Evolutionary conservation across 2,888 invertebrate species (phyloP).

Genomic region (Hemistola chrysoprasaria): DNA sequence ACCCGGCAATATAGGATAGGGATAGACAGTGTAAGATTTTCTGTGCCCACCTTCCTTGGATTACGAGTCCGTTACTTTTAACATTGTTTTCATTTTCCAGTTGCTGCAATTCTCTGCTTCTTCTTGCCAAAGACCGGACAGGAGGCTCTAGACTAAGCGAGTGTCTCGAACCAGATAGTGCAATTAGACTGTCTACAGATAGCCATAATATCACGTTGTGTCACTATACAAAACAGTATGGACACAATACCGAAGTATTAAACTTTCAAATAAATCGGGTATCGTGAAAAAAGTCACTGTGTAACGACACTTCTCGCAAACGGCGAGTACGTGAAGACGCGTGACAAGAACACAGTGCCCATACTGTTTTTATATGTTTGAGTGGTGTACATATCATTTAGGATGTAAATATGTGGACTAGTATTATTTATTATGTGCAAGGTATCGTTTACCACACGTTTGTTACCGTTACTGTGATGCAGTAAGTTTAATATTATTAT

Average conservation of each 20-base stretch:
- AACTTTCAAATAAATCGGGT: no score
- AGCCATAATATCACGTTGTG: conserved; percentile 24
- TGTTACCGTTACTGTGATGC: conserved; percentile 66
- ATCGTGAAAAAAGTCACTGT: conserved; percentile 25
- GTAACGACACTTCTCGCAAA: conserved; percentile 21
- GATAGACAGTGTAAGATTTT: no score
- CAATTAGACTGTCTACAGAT: conserved; percentile 55
- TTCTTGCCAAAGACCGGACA: conserved; percentile 89
- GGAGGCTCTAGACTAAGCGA: conserved; percentile 84
- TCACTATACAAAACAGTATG: conserved; percentile 17
- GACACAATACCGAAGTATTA: conserved; percentile 18
- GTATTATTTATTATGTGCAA: conserved; percentile 57
- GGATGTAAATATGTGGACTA: conserved; percentile 75
- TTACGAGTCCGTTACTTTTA: not conserved
- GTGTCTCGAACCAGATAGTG: conserved; percentile 54
- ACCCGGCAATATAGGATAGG: no score
- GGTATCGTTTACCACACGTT: conserved; percentile 19
- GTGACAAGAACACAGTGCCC: conserved; percentile 10
- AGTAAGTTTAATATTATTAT: conserved; percentile 58
- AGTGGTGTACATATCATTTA: conserved; percentile 73
- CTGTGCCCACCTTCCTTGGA: no score
- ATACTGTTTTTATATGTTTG: conserved; percentile 22
- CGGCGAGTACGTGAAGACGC: conserved; percentile 16
- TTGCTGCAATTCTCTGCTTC: conserved; percentile 88
- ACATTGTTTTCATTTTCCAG: conserved; percentile 61